Evolutionary conservation across 1,140 invertebrate genomes (phyloP).

Genomic region (Cecropterus lyciades): DNA sequence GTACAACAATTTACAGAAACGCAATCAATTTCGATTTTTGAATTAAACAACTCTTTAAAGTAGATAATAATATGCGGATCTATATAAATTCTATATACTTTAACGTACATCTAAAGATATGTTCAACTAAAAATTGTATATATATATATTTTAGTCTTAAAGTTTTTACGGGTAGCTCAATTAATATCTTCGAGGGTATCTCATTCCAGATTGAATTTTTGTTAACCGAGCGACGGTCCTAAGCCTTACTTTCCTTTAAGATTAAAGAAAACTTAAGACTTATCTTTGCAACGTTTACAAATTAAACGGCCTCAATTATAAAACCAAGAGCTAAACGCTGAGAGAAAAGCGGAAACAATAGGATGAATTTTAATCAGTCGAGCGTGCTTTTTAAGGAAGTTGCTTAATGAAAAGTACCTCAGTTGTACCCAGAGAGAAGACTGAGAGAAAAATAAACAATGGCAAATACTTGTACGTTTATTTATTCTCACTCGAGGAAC

Average conservation of each 20-base stretch:
- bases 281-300: neutral
- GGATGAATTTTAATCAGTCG: slow-evolving; percentile 27
- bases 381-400: slow-evolving; percentile 12
- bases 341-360: slow-evolving; percentile 17
- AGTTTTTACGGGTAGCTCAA: no score
- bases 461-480: neutral
- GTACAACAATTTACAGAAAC: no score
- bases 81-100: no score
- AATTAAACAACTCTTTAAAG: no score
- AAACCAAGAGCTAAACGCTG: neutral
- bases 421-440: neutral
- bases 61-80: no score
- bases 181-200: no score
- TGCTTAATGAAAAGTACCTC: slow-evolving; percentile 29
- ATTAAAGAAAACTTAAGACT: neutral
- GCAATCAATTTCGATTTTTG: no score
- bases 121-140: no score
- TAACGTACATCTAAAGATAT: no score
- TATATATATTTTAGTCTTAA: no score
- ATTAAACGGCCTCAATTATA: slow-evolving; percentile 12
- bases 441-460: slow-evolving; percentile 12
- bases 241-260: neutral
- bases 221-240: no score
- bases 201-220: no score
- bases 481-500: neutral